Conservation (phyloP, 2,113 vertebrate species). For the Ia io region DNA sequence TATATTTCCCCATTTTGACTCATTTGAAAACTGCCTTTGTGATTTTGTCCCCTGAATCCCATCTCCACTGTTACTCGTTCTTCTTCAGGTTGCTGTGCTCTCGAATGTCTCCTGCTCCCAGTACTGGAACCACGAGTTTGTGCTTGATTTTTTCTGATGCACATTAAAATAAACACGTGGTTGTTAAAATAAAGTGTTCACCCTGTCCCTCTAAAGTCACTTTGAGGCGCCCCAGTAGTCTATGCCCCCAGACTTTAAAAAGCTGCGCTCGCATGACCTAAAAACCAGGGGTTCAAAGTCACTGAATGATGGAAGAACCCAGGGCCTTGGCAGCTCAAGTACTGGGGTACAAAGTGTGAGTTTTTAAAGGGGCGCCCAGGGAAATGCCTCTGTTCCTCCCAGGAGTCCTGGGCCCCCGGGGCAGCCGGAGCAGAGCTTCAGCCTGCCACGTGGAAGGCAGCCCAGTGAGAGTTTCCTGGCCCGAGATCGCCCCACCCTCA, state of each 20-base stretch:
- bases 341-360: not conserved
- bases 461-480: conserved; percentile 44
- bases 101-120: not conserved
- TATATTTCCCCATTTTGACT: not conserved
- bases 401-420: not conserved
- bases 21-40: not conserved
- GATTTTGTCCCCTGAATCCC: not conserved
- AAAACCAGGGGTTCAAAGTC: not conserved
- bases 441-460: not conserved
- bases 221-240: not conserved
- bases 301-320: not conserved
- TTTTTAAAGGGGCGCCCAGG: not conserved
- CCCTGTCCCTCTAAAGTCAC: not conserved
- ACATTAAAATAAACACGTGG: not conserved
- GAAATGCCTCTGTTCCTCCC: not conserved
- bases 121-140: not conserved
- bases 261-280: not conserved
- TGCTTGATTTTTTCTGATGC: not conserved
- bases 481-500: not conserved
- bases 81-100: not conserved
- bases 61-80: not conserved
- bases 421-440: too few relatives aligned
- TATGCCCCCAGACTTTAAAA: not conserved
- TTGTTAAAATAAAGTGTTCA: not conserved
- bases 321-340: not conserved